Conservation (phyloP, 2,113 vertebrate species). For the Larimichthys polyactis region DNA sequence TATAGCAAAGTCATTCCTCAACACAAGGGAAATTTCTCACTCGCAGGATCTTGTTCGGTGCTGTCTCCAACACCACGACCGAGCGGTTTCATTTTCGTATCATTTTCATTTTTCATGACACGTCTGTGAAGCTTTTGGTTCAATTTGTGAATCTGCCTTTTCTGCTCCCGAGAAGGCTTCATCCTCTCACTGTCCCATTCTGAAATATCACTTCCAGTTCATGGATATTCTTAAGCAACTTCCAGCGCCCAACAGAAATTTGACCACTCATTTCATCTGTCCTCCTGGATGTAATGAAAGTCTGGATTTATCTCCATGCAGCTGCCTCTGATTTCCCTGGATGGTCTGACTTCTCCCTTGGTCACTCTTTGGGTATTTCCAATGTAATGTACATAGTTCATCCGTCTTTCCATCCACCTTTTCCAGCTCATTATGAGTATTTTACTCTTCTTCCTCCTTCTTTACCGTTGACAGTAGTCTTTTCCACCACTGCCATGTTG, state of each 20-base stretch:
- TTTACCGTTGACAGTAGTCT: neutral
- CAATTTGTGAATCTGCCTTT: constrained; percentile 19
- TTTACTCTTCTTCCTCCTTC: neutral
- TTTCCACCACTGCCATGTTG: neutral
- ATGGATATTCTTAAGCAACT: constrained; percentile 13
- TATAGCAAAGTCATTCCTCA: constrained; percentile 28
- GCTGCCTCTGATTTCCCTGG: constrained; percentile 9
- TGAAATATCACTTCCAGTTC: neutral
- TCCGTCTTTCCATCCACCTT: neutral
- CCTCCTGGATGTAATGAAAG: constrained; percentile 33
- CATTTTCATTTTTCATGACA: constrained; percentile 33
- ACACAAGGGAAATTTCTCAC: constrained; percentile 12
- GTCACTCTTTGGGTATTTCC: neutral
- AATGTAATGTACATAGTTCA: no score
- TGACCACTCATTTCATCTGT: neutral
- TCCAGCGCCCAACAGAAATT: constrained; percentile 14
- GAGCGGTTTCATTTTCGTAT: constrained; percentile 14
- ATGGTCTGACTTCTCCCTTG: neutral
- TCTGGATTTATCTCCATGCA: constrained; percentile 34
- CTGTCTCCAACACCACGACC: constrained; percentile 3
- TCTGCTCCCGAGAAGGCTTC: neutral
- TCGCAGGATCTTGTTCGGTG: neutral
- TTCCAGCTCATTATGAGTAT: neutral
- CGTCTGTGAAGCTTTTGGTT: constrained; percentile 17
- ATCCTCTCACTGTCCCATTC: neutral